Base-by-base conservation (phyloP, 2,888 invertebrate genomes). In the Julus scanicus region DNA sequence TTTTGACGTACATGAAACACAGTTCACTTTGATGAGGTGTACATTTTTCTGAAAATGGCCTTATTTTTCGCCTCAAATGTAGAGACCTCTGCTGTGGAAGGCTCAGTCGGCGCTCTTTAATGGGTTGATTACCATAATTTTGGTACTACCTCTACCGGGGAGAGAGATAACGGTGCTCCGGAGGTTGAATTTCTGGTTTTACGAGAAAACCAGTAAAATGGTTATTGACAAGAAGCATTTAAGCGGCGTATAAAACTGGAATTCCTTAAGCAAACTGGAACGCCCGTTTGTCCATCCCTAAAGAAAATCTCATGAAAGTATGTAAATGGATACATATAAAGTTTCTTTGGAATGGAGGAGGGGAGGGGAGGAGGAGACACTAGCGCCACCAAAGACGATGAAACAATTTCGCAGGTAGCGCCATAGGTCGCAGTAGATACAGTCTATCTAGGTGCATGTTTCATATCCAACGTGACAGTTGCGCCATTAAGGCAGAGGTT, bases 381-480 rank as follows among this genome's bases (percentile, higher is more conserved):
- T 37, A 37, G 29, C 29, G 37, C 80, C 29, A 37, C 15, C 8
- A 15, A 80, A 37, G 80, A 80, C 3, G 15, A 29, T 20, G 29
- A 29, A 29, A 11, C 11, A 11, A 13, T 29, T 29, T 8, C 80
- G 37, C 80, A 80, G 80, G 80, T 80, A 80, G 80, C 37, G 37
- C 80, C 80, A 80, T 80, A 80, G 80, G 37, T 37, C 37, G 20
- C 29, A 29, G 5, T 53, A 13, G 53, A 13, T 53, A 17, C 37
- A 37, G 80, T 39, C 80, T 80, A 80, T 80, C 37, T 13, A 29
- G 80, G 80, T 39, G 80, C 80, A 37, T 80, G 80, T 80, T 80
- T 80, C 80, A 80, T 80, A 80, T 80, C 80, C 85, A 48, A 85
- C 85, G 49, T 85, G 85, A 85, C 85, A 85, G 85, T 85, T 44